phyloP scores from a whole-genome alignment of 2,888 invertebrate genomes.

The Ennomos fuscantarius region DNA sequence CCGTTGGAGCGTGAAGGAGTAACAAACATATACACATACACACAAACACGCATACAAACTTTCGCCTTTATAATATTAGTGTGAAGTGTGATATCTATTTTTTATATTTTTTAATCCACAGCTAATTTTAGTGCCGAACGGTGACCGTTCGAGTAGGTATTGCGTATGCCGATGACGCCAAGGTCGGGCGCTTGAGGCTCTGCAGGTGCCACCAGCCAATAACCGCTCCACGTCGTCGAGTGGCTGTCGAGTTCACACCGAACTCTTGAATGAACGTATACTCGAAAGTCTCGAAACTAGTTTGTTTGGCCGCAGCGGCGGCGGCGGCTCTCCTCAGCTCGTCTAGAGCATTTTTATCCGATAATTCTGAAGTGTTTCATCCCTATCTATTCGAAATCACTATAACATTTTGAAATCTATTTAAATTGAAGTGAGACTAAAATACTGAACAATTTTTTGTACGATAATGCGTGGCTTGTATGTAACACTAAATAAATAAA shows the following conservation, averaged over 20 bases:
- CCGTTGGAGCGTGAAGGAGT: too few species aligned
- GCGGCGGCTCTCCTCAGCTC: conserved; percentile 9
- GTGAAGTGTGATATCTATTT: conserved; percentile 40
- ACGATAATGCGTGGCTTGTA: too few species aligned
- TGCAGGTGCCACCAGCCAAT: conserved; percentile 60
- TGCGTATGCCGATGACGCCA: conserved; percentile 58
- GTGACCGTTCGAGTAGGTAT: conserved; percentile 60
- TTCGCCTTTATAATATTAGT: too few species aligned
- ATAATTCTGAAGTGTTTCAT: conserved; percentile 13
- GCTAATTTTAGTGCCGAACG: conserved; percentile 45
- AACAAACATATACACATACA: too few species aligned
- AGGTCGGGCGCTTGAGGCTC: conserved; percentile 71
- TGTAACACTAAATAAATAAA: too few species aligned
- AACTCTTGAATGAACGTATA: conserved; percentile 38
- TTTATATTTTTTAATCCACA: conserved; percentile 47
- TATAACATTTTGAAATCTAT: too few species aligned
- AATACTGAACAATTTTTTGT: too few species aligned
- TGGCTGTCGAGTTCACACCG: conserved; percentile 45
- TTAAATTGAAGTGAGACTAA: too few species aligned
- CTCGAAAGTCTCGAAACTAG: conserved; percentile 27
- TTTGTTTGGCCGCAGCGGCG: conserved; percentile 19
- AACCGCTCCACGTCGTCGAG: conserved; percentile 48
- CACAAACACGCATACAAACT: too few species aligned
- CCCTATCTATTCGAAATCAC: not conserved
- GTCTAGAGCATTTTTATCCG: conserved; percentile 8